Evolutionary conservation across 2,113 vertebrate species (phyloP), one percentile per base, ranked within the genome.

Genomic region (Pygoscelis antarcticus): DNA sequence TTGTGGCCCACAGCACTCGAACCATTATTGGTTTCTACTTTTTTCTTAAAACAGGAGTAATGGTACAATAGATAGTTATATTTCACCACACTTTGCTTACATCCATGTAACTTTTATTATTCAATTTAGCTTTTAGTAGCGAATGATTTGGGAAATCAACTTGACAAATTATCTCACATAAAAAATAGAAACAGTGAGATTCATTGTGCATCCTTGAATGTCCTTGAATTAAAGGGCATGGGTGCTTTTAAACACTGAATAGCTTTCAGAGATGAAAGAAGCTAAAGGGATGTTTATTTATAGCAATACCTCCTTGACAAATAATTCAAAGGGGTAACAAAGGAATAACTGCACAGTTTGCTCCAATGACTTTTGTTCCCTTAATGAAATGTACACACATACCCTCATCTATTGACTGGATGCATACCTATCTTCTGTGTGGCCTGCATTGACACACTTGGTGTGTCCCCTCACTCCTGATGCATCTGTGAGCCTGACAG

Each of bases 141-240:
- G 75, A 88, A 55, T 94, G 0, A 69, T 68, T 65, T 87, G 29
- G 20, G 36, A 83, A 95, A 86, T 65, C n/a, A 90, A 46, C n/a
- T 47, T 62, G 40, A 82, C 36, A 77, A 93, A 61, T 75, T 78
- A 62, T 40, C 66, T 89, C 52, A 54, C 21, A 57, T 36, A 69
- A 81, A 87, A 93, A 91, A 26, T 11, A 55, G 49, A 58, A 95
- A 70, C 29, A 80, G 44, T 92, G 74, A 91, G n/a, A 87, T 93
- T 89, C 74, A 68, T 92, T 92, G 76, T 86, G 60, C 70, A 95
- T 71, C 86, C 44, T 52, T 64, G 57, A 75, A 90, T 69, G 90
- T 79, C 82, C 92, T 94, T 93, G 62, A 95, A 72, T 87, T 87
- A 91, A 95, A 96, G 58, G 78, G 64, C 81, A 88, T 15, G 68